phyloP scores from a whole-genome alignment of 2,888 invertebrate genomes.

The Hydrotaea diabolus region DNA sequence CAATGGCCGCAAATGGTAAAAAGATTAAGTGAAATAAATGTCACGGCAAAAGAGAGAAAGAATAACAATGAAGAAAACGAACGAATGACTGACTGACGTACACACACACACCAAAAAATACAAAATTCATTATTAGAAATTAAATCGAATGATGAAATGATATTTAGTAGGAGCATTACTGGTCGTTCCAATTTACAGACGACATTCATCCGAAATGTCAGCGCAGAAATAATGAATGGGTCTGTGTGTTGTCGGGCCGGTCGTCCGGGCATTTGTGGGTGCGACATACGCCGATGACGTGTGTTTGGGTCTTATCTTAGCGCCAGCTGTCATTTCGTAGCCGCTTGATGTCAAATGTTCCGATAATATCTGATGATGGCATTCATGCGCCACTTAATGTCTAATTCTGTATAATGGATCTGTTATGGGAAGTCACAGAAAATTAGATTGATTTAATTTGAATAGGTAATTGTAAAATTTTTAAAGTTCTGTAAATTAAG shows the following conservation, averaged over 20 bases:
- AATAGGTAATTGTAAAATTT: too few species aligned
- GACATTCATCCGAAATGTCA: not conserved
- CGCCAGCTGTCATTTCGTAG: constrained; percentile 1
- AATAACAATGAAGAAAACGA: too few species aligned
- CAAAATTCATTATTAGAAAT: constrained; percentile 23
- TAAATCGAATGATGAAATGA: constrained; percentile 3
- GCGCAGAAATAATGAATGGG: constrained; percentile 32
- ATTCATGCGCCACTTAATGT: not conserved
- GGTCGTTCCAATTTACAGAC: not conserved
- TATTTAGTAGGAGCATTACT: not conserved
- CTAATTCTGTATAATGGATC: constrained; percentile 25
- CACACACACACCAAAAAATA: not conserved
- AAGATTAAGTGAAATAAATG: constrained; percentile 19
- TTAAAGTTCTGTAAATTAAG: too few species aligned
- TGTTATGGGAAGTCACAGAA: not conserved
- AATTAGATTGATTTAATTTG: not conserved
- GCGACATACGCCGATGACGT: not conserved
- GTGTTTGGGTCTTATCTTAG: not conserved
- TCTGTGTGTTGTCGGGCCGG: constrained; percentile 8
- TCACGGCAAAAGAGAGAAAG: constrained; percentile 30
- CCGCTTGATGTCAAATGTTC: not conserved
- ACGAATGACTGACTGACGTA: too few species aligned
- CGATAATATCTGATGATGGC: constrained; percentile 8
- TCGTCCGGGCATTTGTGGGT: not conserved
- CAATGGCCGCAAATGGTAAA: constrained; percentile 1